Evolutionary conservation across 2,888 invertebrate species (phyloP).

Genomic region (Cybosia mesomella): DNA sequence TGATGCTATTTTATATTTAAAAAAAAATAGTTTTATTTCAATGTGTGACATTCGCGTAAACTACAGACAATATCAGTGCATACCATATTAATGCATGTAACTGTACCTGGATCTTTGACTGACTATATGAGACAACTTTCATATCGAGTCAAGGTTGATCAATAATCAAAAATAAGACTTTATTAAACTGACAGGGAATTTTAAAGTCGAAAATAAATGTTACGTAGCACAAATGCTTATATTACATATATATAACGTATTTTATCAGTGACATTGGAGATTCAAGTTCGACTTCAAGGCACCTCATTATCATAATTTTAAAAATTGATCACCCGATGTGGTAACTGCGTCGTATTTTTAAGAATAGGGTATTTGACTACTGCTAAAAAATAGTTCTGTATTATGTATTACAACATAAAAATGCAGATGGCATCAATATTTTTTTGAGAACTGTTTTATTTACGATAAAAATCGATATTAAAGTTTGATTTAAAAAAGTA

Average conservation of each 20-base stretch:
- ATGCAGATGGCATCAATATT: too few relatives aligned
- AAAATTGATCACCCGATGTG: neutral
- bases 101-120: neutral
- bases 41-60: too few relatives aligned
- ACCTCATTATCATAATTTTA: neutral
- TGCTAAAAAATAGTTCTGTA: too few relatives aligned
- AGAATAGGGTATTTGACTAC: too few relatives aligned
- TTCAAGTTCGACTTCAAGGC: neutral
- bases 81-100: neutral
- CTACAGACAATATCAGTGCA: too few relatives aligned
- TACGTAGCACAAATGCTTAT: neutral
- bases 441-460: too few relatives aligned
- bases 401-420: too few relatives aligned
- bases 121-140: neutral
- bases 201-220: neutral
- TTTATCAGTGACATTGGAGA: neutral
- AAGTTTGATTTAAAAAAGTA: too few relatives aligned
- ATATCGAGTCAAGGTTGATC: slow-evolving; percentile 14
- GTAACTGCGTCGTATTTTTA: neutral
- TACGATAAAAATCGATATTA: too few relatives aligned
- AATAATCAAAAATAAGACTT: neutral
- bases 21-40: too few relatives aligned
- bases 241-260: neutral
- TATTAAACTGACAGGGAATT: neutral
- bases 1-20: too few relatives aligned